A percentile compares a stretch with the other conserved stretches of the same genome.
These are phyloP conservation scores for Caenorhabditis auriculariae DNA, from an alignment of 2,888 invertebrate species.

Conservation along the genomic window DNA sequence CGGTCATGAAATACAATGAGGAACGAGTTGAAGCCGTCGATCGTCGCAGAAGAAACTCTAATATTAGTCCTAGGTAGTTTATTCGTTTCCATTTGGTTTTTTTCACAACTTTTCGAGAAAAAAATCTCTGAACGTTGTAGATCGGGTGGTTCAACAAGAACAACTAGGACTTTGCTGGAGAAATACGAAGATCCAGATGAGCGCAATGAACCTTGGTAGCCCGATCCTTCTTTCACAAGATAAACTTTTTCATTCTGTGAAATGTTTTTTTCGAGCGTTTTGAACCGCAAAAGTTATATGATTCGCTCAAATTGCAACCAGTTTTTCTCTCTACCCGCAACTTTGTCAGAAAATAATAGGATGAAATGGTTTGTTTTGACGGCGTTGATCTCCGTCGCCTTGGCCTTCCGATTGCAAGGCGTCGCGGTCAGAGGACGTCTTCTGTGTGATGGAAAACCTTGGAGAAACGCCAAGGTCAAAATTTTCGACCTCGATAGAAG, in stretches of 20 bases:
- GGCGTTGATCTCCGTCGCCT: too few species aligned
- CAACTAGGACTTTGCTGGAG: too few species aligned
- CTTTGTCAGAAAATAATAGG: too few species aligned
- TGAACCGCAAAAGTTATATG: too few species aligned
- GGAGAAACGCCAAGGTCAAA: constrained; percentile 43
- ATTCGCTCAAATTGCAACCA: too few species aligned
- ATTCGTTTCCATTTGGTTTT: neutral
- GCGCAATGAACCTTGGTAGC: constrained; percentile 22
- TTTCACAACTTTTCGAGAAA: neutral
- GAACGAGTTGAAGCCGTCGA: constrained; percentile 24
- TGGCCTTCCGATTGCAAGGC: constrained; percentile 36
- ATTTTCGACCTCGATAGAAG: constrained; percentile 45
- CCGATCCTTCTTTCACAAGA: too few species aligned
- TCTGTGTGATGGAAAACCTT: constrained; percentile 28
- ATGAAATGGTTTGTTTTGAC: too few species aligned
- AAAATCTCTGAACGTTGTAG: neutral
- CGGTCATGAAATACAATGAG: constrained; percentile 28
- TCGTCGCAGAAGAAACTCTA: constrained; percentile 5
- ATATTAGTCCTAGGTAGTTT: too few species aligned
- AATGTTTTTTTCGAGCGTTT: too few species aligned
- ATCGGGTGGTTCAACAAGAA: neutral
- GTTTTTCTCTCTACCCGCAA: too few species aligned
- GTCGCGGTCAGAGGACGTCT: constrained; percentile 42
- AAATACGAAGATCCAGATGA: constrained; percentile 21
- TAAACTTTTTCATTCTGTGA: neutral